phyloP scores from a whole-genome alignment of 1,140 invertebrate species.

The Euglossa dilemma region DNA sequence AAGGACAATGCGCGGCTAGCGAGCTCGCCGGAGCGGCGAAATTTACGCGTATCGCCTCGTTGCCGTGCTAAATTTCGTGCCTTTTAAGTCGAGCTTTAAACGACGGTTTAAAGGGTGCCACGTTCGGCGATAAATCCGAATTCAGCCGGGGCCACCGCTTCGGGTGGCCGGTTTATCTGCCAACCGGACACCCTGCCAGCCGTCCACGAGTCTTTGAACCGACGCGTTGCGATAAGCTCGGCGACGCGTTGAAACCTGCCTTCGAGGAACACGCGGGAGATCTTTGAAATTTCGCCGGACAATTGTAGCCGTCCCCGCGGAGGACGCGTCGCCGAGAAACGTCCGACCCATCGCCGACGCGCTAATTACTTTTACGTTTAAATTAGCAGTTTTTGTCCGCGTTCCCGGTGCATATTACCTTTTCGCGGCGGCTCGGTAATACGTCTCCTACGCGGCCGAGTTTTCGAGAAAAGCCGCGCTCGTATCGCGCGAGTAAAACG shows the following conservation, averaged over 20 bases:
- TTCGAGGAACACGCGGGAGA: not conserved
- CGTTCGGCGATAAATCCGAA: constrained; percentile 30
- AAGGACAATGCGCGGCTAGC: constrained; percentile 40
- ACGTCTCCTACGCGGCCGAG: not conserved
- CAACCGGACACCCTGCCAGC: not conserved
- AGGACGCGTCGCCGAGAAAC: not conserved
- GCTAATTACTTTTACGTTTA: constrained; percentile 53
- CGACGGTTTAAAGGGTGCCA: constrained; percentile 15
- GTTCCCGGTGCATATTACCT: not conserved
- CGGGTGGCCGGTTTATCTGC: constrained; percentile 13
- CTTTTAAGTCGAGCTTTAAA: constrained; percentile 36
- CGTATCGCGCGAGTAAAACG: not conserved
- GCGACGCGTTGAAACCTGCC: not conserved
- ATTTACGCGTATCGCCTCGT: constrained; percentile 16
- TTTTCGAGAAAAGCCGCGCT: not conserved
- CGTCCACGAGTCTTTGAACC: not conserved
- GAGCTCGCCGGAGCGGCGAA: constrained; percentile 11
- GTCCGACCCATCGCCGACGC: not conserved
- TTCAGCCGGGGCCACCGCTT: not conserved
- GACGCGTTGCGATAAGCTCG: constrained; percentile 9
- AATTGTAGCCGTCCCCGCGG: not conserved
- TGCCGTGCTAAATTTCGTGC: constrained; percentile 31
- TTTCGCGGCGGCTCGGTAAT: not conserved
- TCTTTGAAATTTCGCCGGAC: constrained; percentile 15
- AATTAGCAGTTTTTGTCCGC: constrained; percentile 30